A percentile compares a stretch with the other conserved stretches of the same genome.
These are phyloP conservation scores for Lophius americanus DNA, from an alignment of 2,797 vertebrate species.

Conservation along the genomic window DNA sequence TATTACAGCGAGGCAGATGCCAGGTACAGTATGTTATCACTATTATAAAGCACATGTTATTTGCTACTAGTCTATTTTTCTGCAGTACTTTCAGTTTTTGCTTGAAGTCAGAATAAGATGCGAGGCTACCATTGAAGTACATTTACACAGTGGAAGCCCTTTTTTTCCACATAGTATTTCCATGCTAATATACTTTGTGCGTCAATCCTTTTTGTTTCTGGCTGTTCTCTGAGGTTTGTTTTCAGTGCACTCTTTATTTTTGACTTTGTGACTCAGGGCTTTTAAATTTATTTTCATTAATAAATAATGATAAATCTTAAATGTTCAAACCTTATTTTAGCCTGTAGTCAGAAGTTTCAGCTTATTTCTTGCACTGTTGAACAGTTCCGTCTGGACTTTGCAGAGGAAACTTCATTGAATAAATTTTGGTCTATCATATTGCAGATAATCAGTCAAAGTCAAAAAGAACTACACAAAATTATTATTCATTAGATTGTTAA, in stretches of 20 bases:
- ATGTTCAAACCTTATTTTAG: constrained; percentile 32
- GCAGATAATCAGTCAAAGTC: no score
- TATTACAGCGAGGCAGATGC: constrained; percentile 99
- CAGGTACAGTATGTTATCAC: constrained; percentile 81
- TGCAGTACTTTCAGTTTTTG: background rate
- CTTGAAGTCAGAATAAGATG: background rate
- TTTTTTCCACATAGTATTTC: constrained; percentile 12
- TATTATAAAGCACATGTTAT: background rate
- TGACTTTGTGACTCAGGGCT: constrained; percentile 35
- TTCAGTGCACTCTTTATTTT: constrained; percentile 31
- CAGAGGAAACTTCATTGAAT: background rate
- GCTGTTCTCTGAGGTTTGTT: constrained; percentile 22
- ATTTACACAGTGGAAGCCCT: constrained; percentile 2
- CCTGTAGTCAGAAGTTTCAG: background rate
- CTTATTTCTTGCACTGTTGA: background rate
- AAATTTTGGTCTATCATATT: no score
- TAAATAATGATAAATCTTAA: constrained; percentile 53
- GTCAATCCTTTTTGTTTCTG: constrained; percentile 19
- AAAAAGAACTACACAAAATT: no score
- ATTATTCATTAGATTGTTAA: no score
- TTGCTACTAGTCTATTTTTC: background rate
- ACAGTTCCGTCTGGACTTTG: background rate
- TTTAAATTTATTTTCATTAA: constrained; percentile 60
- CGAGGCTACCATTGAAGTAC: background rate
- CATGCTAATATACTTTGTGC: constrained; percentile 33